Evolutionary conservation across 2,797 vertebrate species (phyloP).

Genomic region (Micrastur ruficollis): DNA sequence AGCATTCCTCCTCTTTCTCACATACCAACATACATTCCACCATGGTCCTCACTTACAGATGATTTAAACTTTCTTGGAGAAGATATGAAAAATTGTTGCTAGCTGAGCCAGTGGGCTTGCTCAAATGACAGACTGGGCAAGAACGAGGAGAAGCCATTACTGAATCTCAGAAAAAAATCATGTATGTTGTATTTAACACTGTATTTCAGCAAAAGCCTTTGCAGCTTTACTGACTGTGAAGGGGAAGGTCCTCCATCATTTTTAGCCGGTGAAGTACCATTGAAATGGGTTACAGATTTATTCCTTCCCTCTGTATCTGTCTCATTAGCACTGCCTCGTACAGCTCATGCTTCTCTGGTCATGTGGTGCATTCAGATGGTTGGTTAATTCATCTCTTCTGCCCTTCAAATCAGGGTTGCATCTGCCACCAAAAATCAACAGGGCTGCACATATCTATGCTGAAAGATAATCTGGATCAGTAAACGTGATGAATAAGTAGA

Average conservation of each 20-base stretch:
- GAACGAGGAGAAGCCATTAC: neutral
- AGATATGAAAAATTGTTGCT: neutral
- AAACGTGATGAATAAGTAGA: conserved; percentile 44
- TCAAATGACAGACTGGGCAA: neutral
- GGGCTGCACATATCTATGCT: conserved; percentile 36
- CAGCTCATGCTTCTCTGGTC: neutral
- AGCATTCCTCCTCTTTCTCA: neutral
- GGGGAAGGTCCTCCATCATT: neutral
- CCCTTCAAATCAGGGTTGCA: conserved; percentile 51
- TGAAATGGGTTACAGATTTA: conserved; percentile 53
- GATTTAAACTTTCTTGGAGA: neutral
- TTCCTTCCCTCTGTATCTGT: conserved; percentile 24
- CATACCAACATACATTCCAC: neutral
- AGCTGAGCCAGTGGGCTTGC: neutral
- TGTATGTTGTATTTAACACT: neutral
- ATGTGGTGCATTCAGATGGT: conserved; percentile 46
- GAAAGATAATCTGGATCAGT: conserved; percentile 51
- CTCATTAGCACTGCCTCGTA: conserved; percentile 14
- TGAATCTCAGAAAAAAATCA: neutral
- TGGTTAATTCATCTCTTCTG: conserved; percentile 63
- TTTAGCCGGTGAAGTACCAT: neutral
- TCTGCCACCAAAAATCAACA: conserved; percentile 51
- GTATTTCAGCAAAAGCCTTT: neutral
- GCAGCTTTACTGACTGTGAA: neutral
- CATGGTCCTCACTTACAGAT: neutral